Conservation (phyloP, 2,888 invertebrate species). For the Ennomos fuscantarius region DNA sequence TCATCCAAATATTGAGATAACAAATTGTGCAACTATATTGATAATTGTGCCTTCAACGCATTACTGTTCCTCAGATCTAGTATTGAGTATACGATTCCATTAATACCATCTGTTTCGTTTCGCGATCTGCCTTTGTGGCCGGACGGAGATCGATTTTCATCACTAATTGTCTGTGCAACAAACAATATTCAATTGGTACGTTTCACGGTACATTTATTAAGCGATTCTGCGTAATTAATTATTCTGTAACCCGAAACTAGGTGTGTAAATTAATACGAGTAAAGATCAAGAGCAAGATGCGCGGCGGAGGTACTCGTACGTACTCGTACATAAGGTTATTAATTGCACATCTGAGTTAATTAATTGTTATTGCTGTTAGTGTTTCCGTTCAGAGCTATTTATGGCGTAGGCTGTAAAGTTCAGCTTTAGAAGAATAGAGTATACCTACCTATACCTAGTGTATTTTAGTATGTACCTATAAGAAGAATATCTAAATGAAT, state of each 20-base stretch:
- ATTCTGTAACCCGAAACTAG: constrained; percentile 39
- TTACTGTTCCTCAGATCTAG: constrained; percentile 19
- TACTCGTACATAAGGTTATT: constrained; percentile 19
- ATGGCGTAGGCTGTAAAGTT: not conserved
- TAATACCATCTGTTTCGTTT: constrained; percentile 28
- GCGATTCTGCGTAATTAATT: constrained; percentile 40
- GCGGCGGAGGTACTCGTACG: constrained; percentile 13
- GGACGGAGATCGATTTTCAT: constrained; percentile 37
- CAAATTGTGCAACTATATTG: not conserved
- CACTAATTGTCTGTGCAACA: constrained; percentile 37
- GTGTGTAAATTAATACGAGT: constrained; percentile 33
- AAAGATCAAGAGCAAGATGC: constrained; percentile 37
- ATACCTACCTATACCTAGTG: too few relatives aligned
- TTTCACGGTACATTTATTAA: constrained; percentile 38
- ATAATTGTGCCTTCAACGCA: constrained; percentile 10
- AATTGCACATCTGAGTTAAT: constrained; percentile 22
- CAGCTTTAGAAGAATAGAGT: too few relatives aligned
- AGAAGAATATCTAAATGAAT: too few relatives aligned
- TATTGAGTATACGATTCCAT: constrained; percentile 16
- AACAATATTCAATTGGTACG: constrained; percentile 41
- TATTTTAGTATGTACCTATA: too few relatives aligned
- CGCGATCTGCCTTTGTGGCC: constrained; percentile 27
- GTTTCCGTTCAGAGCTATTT: constrained; percentile 24
- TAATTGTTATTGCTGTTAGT: constrained; percentile 24
- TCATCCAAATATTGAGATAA: not conserved